A percentile compares a stretch with the other conserved stretches of the same genome.
phyloP scores from a whole-genome alignment of 2,113 vertebrate species.

The Dipodomys stephensi region DNA sequence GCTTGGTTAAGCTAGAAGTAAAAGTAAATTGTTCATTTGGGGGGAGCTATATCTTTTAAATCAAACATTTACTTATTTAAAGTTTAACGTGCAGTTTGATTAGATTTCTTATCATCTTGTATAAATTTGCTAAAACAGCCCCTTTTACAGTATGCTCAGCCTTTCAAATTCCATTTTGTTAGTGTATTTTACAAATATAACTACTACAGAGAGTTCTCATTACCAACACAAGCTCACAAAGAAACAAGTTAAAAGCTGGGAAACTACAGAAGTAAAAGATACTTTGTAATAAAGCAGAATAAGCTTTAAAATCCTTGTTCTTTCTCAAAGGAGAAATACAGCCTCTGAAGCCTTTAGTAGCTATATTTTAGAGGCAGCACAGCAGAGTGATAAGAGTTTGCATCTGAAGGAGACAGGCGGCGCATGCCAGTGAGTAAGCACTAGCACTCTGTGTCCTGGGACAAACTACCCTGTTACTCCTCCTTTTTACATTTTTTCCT shows the following conservation, averaged over 20 bases:
- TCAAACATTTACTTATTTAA: neutral
- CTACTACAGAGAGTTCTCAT: neutral
- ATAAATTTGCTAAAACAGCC: slow-evolving; percentile 61
- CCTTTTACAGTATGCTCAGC: neutral
- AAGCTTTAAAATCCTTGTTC: slow-evolving; percentile 16
- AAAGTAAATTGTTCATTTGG: neutral
- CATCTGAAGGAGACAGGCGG: neutral
- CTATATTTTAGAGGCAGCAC: neutral
- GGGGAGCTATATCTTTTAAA: neutral
- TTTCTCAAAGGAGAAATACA: slow-evolving; percentile 25
- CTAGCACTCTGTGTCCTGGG: neutral
- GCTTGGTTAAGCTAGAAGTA: neutral
- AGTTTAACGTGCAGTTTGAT: neutral
- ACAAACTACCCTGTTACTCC: neutral
- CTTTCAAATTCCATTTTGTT: slow-evolving; percentile 1
- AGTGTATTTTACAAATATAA: neutral
- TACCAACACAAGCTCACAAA: neutral
- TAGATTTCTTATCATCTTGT: slow-evolving; percentile 52
- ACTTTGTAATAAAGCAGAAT: slow-evolving; percentile 19
- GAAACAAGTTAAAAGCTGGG: slow-evolving; percentile 11
- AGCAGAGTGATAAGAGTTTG: neutral
- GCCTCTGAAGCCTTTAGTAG: neutral
- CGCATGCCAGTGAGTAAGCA: neutral
- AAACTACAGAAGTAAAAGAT: neutral
- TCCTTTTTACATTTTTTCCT: neutral